Evolutionary conservation across 1,140 invertebrate genomes (phyloP), one percentile per base, ranked within the genome.

Genomic region (Copidosoma floridanum): DNA sequence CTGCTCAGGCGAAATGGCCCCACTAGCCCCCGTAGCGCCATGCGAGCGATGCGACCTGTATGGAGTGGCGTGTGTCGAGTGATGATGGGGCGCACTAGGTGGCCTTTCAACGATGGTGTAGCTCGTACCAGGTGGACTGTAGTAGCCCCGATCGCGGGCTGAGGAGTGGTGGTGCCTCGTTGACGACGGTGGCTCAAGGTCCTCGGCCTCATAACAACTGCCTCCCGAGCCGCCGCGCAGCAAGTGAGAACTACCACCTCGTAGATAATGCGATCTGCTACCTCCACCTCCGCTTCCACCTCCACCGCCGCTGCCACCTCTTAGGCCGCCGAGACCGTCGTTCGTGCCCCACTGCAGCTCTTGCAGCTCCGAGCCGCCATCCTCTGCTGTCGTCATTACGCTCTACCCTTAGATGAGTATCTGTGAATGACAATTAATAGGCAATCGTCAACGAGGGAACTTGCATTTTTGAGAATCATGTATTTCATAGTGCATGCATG

Each of bases 31-130:
- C 60, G 70, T 62, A 51, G 65, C 59, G 52, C 63, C 59, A 46
- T 75, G 73, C 20, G 80, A 77, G 3, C 82, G 71, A 68, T 86
- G 85, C n/a, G n/a, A n/a, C 70, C 85, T 82, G 59, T 86, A 82
- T 46, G 79, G 82, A 26, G 82, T 83, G 65, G 82, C 82, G 32
- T 83, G 81, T 20, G 82, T 81, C 66, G 86, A 85, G 76, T 86
- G 84, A 73, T 87, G 85, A 65, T 85, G 84, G 63, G 88, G 86
- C 27, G 88, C 88, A 65, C 88, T 89, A 60, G 88, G 87, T 29
- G 89, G 89, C 48, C 89, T 83, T 78, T 92, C 90, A 66, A 92
- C 86, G 74, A 92, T 92, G 66, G 90, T 92, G 78, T 92, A 92
- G 41, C 89, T 91, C 57, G 90, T 92, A 44, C 90, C 82, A 20